Conservation (phyloP, 30 jellyfish, hydroid and myxozoan genomes). For the Morbakka virulenta region DNA sequence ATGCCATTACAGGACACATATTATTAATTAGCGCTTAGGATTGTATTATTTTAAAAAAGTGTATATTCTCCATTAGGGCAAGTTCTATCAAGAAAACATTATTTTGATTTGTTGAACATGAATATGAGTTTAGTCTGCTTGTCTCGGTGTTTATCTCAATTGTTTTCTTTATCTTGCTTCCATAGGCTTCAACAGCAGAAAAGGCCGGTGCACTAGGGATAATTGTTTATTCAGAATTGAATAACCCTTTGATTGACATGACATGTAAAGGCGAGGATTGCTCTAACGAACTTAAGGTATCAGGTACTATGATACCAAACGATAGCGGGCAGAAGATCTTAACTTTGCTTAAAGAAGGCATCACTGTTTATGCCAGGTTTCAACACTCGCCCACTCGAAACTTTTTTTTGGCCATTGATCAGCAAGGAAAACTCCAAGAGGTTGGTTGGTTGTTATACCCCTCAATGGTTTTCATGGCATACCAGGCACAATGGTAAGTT, state of each 20-base stretch:
- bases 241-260: conserved; percentile 76
- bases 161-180: not conserved
- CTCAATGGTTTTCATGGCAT: conserved; percentile 84
- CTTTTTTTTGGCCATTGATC: conserved; percentile 88
- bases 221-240: conserved; percentile 58
- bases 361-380: conserved; percentile 57
- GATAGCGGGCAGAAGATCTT: conserved; percentile 63
- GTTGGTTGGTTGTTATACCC: conserved; percentile 96
- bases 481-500: conserved; percentile 95
- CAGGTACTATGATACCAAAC: conserved; percentile 88
- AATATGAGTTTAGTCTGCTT: too few species aligned
- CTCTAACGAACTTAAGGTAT: conserved; percentile 55
- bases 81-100: too few species aligned
- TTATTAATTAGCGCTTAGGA: too few species aligned
- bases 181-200: conserved; percentile 67
- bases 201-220: conserved; percentile 84
- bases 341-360: conserved; percentile 25
- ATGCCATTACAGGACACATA: too few species aligned
- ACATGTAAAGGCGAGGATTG: conserved; percentile 87
- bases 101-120: too few species aligned
- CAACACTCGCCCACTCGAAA: conserved; percentile 94
- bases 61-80: too few species aligned
- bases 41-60: too few species aligned
- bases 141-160: too few species aligned
- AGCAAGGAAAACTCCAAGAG: conserved; percentile 94